A percentile compares a stretch with the other conserved stretches of the same genome.
phyloP scores from a whole-genome alignment of 2,888 invertebrate species.

The Gastracanthus pulcherrimus region DNA sequence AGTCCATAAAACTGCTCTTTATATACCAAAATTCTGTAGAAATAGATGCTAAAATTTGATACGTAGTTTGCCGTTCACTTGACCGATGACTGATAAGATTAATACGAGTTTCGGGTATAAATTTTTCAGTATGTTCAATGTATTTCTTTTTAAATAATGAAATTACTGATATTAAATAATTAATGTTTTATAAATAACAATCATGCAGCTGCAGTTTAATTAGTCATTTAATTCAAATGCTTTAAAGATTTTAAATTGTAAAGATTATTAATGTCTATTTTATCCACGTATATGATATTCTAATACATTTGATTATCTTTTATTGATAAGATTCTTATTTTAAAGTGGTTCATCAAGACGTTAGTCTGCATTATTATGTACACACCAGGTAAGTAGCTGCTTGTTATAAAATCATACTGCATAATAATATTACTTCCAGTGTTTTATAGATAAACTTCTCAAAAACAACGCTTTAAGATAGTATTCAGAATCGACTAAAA shows the following conservation, averaged over 20 bases:
- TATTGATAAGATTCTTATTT: conserved; percentile 5
- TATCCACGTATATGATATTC: background rate
- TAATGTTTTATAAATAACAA: too few species aligned
- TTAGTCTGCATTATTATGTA: background rate
- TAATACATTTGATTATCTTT: background rate
- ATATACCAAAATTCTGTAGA: conserved; percentile 42
- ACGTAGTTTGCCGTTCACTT: conserved; percentile 39
- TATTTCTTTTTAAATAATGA: background rate
- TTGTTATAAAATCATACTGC: background rate
- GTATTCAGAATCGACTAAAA: too few species aligned
- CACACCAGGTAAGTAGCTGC: background rate
- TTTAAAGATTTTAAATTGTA: too few species aligned
- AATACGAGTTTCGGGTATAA: conserved; percentile 9
- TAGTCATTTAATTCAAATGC: too few species aligned
- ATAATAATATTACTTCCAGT: background rate
- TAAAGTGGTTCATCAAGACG: background rate
- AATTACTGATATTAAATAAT: too few species aligned
- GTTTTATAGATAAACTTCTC: too few species aligned
- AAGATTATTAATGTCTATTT: too few species aligned
- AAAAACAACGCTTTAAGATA: too few species aligned
- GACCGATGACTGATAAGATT: conserved; percentile 50
- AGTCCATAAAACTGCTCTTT: conserved; percentile 28
- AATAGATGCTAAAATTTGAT: conserved; percentile 34
- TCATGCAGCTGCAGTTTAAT: too few species aligned
- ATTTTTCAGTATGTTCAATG: conserved; percentile 10